Percentiles rank a stretch among this genome's conserved stretches.
Evolutionary conservation across 1,140 invertebrate species (phyloP).

Genomic region (Mizuhopecten yessoensis): DNA sequence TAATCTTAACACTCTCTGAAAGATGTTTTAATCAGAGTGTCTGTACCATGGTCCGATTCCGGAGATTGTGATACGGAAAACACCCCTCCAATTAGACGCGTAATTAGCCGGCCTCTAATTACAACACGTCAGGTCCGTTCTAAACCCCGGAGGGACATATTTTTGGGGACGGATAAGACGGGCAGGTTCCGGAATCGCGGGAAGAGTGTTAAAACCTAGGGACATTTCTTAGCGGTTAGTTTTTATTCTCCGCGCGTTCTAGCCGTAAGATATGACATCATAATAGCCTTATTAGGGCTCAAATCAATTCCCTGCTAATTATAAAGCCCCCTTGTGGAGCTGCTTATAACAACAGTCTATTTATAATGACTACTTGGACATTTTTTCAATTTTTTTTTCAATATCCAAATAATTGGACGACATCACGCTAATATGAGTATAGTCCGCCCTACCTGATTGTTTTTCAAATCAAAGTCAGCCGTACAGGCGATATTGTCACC

Average conservation of each 20-base stretch:
- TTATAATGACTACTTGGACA: not conserved
- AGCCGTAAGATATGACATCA: constrained; percentile 16
- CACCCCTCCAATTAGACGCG: constrained; percentile 11
- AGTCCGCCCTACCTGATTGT: not conserved
- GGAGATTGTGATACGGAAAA: constrained; percentile 22
- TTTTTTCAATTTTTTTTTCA: too few species aligned
- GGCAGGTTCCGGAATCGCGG: not conserved
- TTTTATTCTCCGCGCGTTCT: not conserved
- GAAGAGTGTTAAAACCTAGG: constrained; percentile 1
- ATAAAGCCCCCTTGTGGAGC: not conserved
- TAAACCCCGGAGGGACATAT: constrained; percentile 36
- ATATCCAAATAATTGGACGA: not conserved
- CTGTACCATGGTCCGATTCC: not conserved
- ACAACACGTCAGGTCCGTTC: constrained; percentile 19
- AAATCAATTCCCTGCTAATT: constrained; percentile 10
- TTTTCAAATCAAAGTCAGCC: not conserved
- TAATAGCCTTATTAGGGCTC: constrained; percentile 11
- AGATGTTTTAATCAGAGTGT: not conserved
- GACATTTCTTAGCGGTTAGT: constrained; percentile 27
- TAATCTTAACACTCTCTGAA: not conserved
- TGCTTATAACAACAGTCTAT: not conserved
- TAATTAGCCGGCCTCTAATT: not conserved
- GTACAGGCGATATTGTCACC: not conserved
- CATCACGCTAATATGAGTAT: not conserved
- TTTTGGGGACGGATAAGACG: constrained; percentile 13